phyloP scores from a whole-genome alignment of 2,113 vertebrate genomes.

The Malaclemys terrapin region DNA sequence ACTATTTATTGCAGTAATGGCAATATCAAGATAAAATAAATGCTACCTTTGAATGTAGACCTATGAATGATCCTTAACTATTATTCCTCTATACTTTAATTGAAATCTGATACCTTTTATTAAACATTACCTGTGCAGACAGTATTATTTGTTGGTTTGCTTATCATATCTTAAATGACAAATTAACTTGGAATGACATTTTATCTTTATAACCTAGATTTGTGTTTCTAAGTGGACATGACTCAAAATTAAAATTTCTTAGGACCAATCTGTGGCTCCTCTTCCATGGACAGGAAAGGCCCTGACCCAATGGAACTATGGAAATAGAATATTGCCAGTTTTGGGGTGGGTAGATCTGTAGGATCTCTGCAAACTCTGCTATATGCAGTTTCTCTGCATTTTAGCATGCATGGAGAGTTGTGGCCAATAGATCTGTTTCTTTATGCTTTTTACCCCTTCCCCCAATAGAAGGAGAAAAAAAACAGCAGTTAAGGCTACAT shows the following conservation, averaged over 20 bases:
- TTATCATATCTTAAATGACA: not conserved
- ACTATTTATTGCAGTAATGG: not conserved
- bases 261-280: not conserved
- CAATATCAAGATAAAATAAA: not conserved
- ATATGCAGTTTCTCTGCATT: not conserved
- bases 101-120: not conserved
- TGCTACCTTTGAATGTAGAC: not conserved
- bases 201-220: not conserved
- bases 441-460: not conserved
- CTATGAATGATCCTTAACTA: not conserved
- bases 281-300: not conserved
- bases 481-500: not conserved
- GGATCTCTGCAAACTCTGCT: accelerated
- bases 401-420: not conserved
- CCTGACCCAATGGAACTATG: not conserved
- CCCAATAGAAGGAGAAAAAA: not conserved
- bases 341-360: not conserved
- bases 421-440: not conserved
- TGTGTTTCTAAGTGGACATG: not conserved
- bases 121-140: not conserved
- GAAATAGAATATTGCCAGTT: not conserved
- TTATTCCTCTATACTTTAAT: not conserved
- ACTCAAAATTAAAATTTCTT: not conserved
- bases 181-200: not conserved
- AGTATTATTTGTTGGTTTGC: not conserved